Base-by-base conservation (phyloP, 2,797 vertebrate genomes). In the Takifugu rubripes region DNA sequence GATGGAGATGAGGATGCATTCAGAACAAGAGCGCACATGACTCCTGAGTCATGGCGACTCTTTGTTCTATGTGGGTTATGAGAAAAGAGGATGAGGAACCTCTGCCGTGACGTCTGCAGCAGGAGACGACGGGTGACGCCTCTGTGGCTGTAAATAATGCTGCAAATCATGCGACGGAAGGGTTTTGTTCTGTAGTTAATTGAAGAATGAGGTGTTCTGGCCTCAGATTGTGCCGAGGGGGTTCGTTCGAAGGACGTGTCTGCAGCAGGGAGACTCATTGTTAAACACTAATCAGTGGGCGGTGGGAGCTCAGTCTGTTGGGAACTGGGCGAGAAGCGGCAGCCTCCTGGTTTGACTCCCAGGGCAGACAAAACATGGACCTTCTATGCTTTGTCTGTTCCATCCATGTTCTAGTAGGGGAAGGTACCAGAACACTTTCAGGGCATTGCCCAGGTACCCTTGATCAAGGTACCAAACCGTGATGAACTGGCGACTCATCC, bases 211-310 rank as follows among this genome's bases (percentile, higher is more conserved):
- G 9, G 24, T 24, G 45, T 47, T 14, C 8, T 42, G 7, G 25
- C 56, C 27, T 1, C 0, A 3, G 15, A 27, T 42, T 24, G 3
- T 33, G 5, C 49, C 2, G 58, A 66, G 31, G 53, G 63, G 25
- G 8, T 77, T 52, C 27, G 51, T 68, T 63, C 49, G 31, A 24
- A 69, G 66, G 59, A 72, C 5, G 27, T 29, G 59, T 60, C 49
- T 64, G 69, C 78, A 6, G 27, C 27, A 33, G 59, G 52, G 66
- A 63, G 67, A 64, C 66, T 63, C 57, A 49, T 61, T 25, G 52
- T 11, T 26, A 31, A 40, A 40, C 10, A 40, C 51, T 47, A 21
- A 21, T 21, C 21, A 21, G 21, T 21, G 21, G 21, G 21, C 21
- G 21, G 21, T 21, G 21, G 21, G 1, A 21, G 21, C 21, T 21